These are phyloP conservation scores for Lithophane ornitopus DNA, from an alignment of 2,888 invertebrate genomes.

Conservation along the genomic window DNA sequence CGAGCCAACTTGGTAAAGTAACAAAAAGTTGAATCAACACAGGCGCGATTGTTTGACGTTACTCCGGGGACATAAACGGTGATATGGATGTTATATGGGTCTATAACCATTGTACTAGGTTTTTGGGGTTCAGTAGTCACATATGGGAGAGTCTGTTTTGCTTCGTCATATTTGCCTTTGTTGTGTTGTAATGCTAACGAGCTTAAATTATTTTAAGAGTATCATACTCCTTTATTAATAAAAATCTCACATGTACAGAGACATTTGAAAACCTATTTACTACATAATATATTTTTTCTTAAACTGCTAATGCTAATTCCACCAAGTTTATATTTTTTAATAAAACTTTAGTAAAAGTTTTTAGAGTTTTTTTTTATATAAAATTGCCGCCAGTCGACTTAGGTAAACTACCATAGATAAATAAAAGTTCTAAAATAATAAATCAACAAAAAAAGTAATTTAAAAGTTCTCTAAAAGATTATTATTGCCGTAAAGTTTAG, in stretches of 20 bases:
- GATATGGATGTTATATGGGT: conserved; percentile 1
- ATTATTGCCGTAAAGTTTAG: neutral
- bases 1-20: conserved; percentile 14
- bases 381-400: too few relatives aligned
- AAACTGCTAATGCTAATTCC: neutral
- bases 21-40: conserved; percentile 46
- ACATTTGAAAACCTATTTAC: neutral
- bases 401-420: too few relatives aligned
- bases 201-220: neutral
- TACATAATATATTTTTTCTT: neutral
- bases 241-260: neutral
- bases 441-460: neutral
- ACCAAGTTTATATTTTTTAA: too few relatives aligned
- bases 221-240: neutral
- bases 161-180: neutral
- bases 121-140: conserved; percentile 7
- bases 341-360: too few relatives aligned
- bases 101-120: neutral
- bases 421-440: neutral
- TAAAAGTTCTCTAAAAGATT: neutral
- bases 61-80: conserved; percentile 18
- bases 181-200: neutral
- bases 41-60: conserved; percentile 49
- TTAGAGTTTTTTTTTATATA: too few relatives aligned
- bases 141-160: neutral